phyloP scores from a whole-genome alignment of 1,140 invertebrate genomes.

The Littorina saxatilis region DNA sequence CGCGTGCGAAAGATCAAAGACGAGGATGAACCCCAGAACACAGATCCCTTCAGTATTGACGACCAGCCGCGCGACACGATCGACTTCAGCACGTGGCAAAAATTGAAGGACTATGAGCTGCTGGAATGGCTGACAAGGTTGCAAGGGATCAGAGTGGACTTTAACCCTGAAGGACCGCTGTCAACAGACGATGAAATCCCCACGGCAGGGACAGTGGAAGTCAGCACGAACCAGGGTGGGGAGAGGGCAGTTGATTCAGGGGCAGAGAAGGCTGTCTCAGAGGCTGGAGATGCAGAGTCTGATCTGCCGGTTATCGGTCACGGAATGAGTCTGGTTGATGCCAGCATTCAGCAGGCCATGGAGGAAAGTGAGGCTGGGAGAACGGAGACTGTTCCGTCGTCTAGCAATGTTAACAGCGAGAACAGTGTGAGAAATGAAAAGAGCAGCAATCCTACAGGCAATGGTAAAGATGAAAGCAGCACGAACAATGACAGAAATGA shows the following conservation, averaged over 20 bases:
- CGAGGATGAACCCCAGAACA: background rate
- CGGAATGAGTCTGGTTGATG: slow-evolving; percentile 12
- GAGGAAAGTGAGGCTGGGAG: background rate
- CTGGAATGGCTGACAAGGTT: slow-evolving; percentile 23
- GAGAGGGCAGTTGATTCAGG: background rate
- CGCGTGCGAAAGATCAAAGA: background rate
- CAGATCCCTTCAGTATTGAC: background rate
- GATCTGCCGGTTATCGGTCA: background rate
- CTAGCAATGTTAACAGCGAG: background rate
- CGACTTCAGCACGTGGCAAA: slow-evolving; percentile 1
- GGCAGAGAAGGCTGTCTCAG: background rate
- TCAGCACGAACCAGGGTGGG: background rate
- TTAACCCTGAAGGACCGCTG: background rate
- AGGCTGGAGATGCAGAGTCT: background rate
- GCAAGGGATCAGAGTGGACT: background rate
- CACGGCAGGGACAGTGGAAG: background rate
- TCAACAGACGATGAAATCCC: background rate
- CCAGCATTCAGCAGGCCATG: background rate
- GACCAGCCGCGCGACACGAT: background rate
- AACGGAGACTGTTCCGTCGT: background rate
- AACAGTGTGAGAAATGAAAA: background rate
- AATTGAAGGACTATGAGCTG: slow-evolving; percentile 16
- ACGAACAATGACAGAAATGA: too few species aligned
- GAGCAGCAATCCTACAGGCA: too few species aligned
- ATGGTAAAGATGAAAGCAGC: too few species aligned